Evolutionary conservation across 2,113 vertebrate genomes (phyloP).

Genomic region (Ceyx melanurus): DNA sequence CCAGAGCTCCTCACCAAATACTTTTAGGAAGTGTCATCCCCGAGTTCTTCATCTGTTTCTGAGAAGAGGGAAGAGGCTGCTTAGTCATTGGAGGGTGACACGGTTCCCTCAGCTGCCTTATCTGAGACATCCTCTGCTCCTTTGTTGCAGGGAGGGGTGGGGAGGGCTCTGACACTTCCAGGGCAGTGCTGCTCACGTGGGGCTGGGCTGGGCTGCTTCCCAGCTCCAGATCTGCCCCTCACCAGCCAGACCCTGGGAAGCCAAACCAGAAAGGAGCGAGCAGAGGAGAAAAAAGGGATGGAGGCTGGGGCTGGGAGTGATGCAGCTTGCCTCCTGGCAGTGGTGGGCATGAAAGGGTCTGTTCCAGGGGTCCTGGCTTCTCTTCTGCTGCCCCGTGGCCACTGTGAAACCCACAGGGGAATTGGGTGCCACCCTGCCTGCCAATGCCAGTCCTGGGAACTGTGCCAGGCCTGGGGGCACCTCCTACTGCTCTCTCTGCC

Average conservation of each 20-base stretch:
- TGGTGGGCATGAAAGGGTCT: not conserved
- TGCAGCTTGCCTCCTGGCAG: not conserved
- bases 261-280: not conserved
- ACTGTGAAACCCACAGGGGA: accelerated
- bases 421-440: accelerated
- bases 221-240: not conserved
- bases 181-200: not conserved
- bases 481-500: not conserved
- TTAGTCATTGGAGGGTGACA: not conserved
- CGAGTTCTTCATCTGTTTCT: not conserved
- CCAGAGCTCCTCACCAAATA: not conserved
- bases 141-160: not conserved
- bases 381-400: not conserved
- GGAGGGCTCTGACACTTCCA: not conserved
- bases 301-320: not conserved
- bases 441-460: not conserved
- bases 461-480: not conserved
- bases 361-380: not conserved
- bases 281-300: not conserved
- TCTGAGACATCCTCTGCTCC: not conserved
- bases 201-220: not conserved
- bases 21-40: not conserved
- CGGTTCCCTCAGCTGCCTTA: not conserved
- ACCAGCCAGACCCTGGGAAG: not conserved
- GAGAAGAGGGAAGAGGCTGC: not conserved